A percentile compares a stretch with the other conserved stretches of the same genome.
These are phyloP conservation scores for Tragelaphus buxtoni DNA, from an alignment of 2,113 vertebrate species.

Conservation along the genomic window DNA sequence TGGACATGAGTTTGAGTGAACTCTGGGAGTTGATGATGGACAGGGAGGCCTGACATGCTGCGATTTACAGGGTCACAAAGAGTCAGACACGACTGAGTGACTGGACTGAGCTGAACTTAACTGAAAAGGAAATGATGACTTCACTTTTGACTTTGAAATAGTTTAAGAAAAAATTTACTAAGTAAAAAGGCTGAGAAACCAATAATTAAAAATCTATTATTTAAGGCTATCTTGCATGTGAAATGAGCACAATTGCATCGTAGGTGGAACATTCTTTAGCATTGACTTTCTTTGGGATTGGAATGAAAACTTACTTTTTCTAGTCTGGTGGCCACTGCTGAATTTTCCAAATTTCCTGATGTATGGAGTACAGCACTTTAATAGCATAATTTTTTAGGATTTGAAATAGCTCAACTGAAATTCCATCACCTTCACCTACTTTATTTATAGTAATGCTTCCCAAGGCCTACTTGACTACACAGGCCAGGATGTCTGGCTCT, in stretches of 20 bases:
- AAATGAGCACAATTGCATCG: not conserved
- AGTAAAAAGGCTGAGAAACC: not conserved
- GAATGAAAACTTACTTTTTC: not conserved
- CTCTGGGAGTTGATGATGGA: not conserved
- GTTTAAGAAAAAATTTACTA: not conserved
- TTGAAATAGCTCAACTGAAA: not conserved
- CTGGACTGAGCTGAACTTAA: not conserved
- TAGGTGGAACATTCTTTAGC: not conserved
- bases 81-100: accelerated
- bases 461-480: not conserved
- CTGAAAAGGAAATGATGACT: not conserved
- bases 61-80: not conserved
- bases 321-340: not conserved
- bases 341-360: not conserved
- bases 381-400: no score
- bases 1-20: not conserved
- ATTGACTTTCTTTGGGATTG: not conserved
- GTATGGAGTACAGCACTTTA: no score
- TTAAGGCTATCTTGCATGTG: not conserved
- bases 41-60: not conserved
- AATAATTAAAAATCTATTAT: not conserved
- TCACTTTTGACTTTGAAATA: not conserved
- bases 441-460: not conserved
- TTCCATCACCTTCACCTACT: not conserved
- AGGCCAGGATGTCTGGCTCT: not conserved